Conservation (phyloP, 2,888 invertebrate genomes). For the Galerucella nymphaeae region DNA sequence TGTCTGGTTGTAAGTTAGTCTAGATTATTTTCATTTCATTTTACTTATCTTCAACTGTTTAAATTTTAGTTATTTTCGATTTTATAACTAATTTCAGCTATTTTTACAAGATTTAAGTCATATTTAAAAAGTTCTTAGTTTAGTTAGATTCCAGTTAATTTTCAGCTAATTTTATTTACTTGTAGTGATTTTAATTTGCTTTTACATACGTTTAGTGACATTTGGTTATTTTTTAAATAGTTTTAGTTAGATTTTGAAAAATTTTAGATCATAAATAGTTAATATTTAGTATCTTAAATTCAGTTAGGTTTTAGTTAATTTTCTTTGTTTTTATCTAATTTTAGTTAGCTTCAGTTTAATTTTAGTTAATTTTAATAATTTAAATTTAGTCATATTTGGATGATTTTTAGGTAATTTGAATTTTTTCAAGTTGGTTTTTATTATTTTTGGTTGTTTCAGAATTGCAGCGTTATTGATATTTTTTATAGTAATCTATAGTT, state of each 20-base stretch:
- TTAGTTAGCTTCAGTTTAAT: too few relatives aligned
- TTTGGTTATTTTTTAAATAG: not conserved
- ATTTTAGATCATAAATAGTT: too few relatives aligned
- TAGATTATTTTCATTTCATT: not conserved
- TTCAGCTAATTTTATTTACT: not conserved
- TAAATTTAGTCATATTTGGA: not conserved
- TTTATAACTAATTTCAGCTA: too few relatives aligned
- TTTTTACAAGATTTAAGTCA: not conserved
- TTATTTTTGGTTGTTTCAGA: too few relatives aligned
- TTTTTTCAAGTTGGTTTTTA: too few relatives aligned
- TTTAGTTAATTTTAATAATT: not conserved
- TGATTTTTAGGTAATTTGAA: not conserved
- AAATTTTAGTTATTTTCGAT: too few relatives aligned
- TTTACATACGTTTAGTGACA: not conserved
- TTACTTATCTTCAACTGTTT: not conserved
- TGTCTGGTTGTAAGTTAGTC: too few relatives aligned
- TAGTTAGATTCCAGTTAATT: not conserved
- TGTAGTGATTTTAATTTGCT: not conserved
- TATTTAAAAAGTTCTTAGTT: not conserved
- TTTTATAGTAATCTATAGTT: too few relatives aligned
- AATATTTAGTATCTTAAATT: too few relatives aligned
- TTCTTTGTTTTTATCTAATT: too few relatives aligned
- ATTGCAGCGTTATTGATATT: too few relatives aligned
- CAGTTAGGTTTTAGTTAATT: too few relatives aligned
- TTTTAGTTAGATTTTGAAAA: not conserved